These are phyloP conservation scores for Lycophotia porphyrea DNA, from an alignment of 2,888 invertebrate species.

Conservation along the genomic window DNA sequence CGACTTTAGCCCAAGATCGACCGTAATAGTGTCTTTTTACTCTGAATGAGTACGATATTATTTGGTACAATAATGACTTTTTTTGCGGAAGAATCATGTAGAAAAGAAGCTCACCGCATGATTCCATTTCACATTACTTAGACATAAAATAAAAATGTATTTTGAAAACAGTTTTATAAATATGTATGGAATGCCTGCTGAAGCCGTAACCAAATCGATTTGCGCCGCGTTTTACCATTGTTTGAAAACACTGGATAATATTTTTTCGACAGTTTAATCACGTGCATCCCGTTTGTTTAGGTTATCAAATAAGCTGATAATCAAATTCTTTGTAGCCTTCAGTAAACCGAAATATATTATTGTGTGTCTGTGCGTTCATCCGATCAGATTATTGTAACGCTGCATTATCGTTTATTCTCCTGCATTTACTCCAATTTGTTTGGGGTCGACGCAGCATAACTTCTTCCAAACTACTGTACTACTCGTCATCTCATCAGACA, in stretches of 20 bases:
- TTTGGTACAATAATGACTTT: neutral
- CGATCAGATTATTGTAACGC: neutral
- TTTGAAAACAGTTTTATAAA: slow-evolving; percentile 6
- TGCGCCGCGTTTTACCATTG: slow-evolving; percentile 19
- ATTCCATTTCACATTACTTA: neutral
- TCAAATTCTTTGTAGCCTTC: neutral
- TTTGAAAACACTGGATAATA: slow-evolving; percentile 42
- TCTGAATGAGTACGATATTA: neutral
- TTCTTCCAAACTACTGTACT: neutral
- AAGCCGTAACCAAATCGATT: slow-evolving; percentile 35
- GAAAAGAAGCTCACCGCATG: neutral
- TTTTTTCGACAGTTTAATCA: neutral
- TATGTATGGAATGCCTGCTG: slow-evolving; percentile 35
- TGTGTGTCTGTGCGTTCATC: neutral
- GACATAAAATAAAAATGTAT: neutral
- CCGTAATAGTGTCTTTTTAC: neutral
- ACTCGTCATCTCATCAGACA: neutral
- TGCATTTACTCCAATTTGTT: neutral
- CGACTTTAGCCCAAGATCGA: neutral
- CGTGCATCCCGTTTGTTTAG: neutral
- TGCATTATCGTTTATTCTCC: neutral
- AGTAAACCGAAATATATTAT: neutral
- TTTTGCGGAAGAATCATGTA: neutral
- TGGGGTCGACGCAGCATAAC: neutral
- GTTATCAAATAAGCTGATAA: neutral